These are phyloP conservation scores for Microplitis manilae DNA, from an alignment of 2,888 invertebrate genomes.

Conservation along the genomic window DNA sequence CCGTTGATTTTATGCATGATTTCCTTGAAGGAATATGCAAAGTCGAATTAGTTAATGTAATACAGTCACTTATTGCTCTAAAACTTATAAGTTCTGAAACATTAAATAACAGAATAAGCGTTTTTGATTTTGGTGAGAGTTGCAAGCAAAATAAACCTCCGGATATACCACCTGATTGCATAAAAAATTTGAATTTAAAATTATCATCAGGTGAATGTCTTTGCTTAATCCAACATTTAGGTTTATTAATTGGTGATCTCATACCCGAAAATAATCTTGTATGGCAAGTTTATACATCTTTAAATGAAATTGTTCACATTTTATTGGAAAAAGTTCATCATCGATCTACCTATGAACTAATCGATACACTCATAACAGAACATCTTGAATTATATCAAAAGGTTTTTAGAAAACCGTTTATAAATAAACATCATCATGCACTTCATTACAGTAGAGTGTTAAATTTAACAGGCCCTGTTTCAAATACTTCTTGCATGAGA, in stretches of 20 bases:
- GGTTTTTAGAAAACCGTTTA: background rate
- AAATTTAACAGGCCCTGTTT: background rate
- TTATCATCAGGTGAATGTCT: background rate
- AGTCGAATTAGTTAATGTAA: background rate
- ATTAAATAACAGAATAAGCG: background rate
- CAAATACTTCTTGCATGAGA: no score
- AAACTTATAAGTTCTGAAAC: background rate
- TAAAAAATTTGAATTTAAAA: background rate
- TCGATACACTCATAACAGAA: background rate
- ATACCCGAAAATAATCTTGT: background rate
- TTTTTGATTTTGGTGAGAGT: background rate
- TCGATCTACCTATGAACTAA: background rate
- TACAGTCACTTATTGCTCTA: background rate
- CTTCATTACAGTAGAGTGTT: background rate
- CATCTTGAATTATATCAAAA: background rate
- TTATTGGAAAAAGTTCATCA: background rate
- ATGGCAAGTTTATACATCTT: background rate
- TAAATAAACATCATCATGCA: background rate
- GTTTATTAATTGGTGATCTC: background rate
- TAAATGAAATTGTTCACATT: background rate
- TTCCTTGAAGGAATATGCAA: background rate
- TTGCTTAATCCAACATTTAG: background rate
- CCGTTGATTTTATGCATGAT: background rate
- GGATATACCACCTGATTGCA: background rate
- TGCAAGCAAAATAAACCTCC: background rate